A percentile compares a stretch with the other conserved stretches of the same genome.
Conservation (phyloP, 2,797 vertebrate species). For the Danionella dracula region DNA sequence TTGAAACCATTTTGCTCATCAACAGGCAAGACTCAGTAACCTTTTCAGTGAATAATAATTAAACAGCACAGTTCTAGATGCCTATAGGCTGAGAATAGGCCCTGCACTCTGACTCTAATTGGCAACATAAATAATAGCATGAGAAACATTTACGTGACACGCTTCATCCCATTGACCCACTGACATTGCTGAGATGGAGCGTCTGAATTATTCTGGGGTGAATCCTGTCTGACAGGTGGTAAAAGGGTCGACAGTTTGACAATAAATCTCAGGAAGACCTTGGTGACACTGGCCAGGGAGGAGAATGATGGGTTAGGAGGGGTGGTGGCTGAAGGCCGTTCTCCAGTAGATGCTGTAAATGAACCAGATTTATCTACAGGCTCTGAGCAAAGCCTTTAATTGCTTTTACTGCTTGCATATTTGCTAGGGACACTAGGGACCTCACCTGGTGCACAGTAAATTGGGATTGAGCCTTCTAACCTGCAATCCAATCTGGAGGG, state of each 20-base stretch:
- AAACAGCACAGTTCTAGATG: conserved; percentile 33
- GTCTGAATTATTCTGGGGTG: conserved; percentile 32
- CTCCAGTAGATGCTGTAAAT: conserved; percentile 43
- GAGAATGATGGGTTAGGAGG: background rate
- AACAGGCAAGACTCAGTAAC: conserved; percentile 39
- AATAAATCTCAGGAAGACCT: conserved; percentile 27
- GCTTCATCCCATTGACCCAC: conserved; percentile 34
- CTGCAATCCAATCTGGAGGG: conserved; percentile 53
- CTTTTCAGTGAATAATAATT: conserved; percentile 46
- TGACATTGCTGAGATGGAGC: conserved; percentile 39
- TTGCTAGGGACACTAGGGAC: conserved; percentile 40
- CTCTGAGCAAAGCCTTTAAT: conserved; percentile 47
- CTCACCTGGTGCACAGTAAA: conserved; percentile 59
- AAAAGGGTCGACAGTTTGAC: conserved; percentile 27
- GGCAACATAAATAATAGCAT: conserved; percentile 44
- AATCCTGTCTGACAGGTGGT: conserved; percentile 1
- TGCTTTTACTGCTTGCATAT: conserved; percentile 46
- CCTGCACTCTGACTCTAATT: conserved; percentile 37
- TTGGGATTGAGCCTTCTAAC: conserved; percentile 62
- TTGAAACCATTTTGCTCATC: conserved; percentile 11
- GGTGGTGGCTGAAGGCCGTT: conserved; percentile 2
- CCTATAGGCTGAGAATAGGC: conserved; percentile 31
- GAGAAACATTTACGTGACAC: conserved; percentile 28
- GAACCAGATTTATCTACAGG: conserved; percentile 43
- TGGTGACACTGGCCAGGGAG: background rate